Evolutionary conservation across 2,113 vertebrate genomes (phyloP).

Genomic region (Rostratula benghalensis): DNA sequence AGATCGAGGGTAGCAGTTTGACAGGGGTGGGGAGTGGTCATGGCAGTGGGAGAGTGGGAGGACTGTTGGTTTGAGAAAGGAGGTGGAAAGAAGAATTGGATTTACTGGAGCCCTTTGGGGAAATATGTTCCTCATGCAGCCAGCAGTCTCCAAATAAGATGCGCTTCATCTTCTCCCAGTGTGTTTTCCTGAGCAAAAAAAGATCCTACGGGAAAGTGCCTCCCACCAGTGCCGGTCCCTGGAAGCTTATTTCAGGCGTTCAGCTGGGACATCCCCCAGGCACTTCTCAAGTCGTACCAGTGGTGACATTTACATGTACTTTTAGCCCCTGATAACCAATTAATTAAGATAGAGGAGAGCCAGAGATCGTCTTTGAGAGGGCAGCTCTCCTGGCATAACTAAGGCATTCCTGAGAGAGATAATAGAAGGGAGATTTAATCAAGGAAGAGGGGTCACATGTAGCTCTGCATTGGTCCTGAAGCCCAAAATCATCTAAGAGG

Average conservation of each 20-base stretch:
- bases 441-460: neutral
- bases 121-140: neutral
- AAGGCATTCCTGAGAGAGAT: neutral
- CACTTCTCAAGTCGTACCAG: neutral
- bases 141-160: neutral
- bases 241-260: neutral
- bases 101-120: neutral
- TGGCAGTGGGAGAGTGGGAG: neutral
- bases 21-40: neutral
- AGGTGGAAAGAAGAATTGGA: neutral
- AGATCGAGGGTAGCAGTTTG: neutral
- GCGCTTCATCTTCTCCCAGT: neutral
- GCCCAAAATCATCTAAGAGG: neutral
- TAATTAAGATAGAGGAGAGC: neutral
- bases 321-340: neutral
- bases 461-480: neutral
- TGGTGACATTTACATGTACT: neutral
- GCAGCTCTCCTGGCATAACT: neutral
- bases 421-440: neutral
- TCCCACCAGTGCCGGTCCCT: neutral
- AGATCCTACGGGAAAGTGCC: neutral
- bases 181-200: neutral
- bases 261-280: neutral
- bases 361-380: neutral
- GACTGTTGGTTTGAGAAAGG: neutral